Percentiles rank a stretch among this genome's conserved stretches.
Conservation (phyloP, 2,113 vertebrate genomes). For the Hystrix cristata region DNA sequence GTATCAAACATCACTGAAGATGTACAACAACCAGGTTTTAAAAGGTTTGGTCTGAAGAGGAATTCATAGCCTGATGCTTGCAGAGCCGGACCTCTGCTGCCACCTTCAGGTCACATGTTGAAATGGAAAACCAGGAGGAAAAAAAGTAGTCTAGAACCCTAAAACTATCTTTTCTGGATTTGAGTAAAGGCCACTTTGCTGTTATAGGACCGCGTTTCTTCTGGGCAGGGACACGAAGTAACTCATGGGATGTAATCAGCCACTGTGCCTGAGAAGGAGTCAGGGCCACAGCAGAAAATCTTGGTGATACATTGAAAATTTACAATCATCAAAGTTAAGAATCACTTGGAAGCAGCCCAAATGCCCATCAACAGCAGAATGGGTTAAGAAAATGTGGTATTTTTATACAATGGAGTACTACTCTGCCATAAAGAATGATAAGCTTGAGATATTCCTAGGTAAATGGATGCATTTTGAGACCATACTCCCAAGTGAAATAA, state of each 20-base stretch:
- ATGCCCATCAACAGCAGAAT: too few relatives aligned
- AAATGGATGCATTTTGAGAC: too few relatives aligned
- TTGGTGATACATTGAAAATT: neutral
- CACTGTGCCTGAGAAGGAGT: constrained; percentile 52
- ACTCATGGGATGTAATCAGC: constrained; percentile 61
- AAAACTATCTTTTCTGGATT: constrained; percentile 52
- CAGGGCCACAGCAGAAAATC: constrained; percentile 39
- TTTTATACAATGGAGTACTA: too few relatives aligned
- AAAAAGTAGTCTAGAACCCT: neutral
- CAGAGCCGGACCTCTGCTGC: constrained; percentile 65
- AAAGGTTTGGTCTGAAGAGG: neutral
- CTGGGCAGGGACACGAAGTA: constrained; percentile 58
- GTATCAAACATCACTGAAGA: neutral
- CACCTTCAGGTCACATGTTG: constrained; percentile 59
- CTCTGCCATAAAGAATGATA: too few relatives aligned
- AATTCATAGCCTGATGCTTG: neutral
- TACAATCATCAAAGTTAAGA: neutral
- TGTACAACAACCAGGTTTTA: neutral
- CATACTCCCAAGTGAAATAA: too few relatives aligned
- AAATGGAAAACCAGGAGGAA: neutral
- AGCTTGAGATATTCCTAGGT: too few relatives aligned
- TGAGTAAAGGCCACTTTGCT: constrained; percentile 48
- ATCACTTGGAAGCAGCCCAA: too few relatives aligned
- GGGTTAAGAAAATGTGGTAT: too few relatives aligned
- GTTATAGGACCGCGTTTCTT: constrained; percentile 36